Evolutionary conservation across 2,797 vertebrate genomes (phyloP).

Genomic region (Chlorospingus semifuscus): DNA sequence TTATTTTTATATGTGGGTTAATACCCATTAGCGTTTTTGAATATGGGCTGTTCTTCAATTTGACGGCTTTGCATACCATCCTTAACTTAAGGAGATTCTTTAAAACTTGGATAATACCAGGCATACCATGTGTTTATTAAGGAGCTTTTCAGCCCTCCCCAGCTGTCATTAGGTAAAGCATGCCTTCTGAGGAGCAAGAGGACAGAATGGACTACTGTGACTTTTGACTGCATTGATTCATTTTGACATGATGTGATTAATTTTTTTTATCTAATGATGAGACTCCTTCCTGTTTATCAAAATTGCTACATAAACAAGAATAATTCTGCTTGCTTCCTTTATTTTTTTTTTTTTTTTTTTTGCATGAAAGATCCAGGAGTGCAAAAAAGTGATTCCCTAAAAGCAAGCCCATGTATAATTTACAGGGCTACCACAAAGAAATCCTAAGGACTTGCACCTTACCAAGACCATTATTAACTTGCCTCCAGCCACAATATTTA

Average conservation of each 20-base stretch:
- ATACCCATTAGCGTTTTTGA: constrained; percentile 4
- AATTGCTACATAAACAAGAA: neutral
- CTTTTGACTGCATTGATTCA: neutral
- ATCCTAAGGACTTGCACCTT: neutral
- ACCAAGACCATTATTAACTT: neutral
- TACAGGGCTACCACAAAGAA: neutral
- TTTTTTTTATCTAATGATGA: neutral
- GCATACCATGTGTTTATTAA: neutral
- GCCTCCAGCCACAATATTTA: neutral
- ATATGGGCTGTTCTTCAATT: neutral
- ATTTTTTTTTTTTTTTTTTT: neutral
- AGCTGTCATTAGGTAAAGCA: neutral
- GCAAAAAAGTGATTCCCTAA: neutral
- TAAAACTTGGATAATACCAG: neutral
- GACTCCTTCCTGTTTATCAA: neutral
- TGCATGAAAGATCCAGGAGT: neutral
- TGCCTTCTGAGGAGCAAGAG: neutral
- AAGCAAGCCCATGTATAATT: neutral
- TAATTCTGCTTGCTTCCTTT: neutral
- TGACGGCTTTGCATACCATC: neutral
- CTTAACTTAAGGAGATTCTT: neutral
- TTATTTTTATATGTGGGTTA: neutral
- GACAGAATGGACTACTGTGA: neutral
- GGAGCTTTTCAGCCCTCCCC: neutral
- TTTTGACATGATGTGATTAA: neutral